Evolutionary conservation across 2,113 vertebrate genomes (phyloP).

Genomic region (Odontesthes bonariensis): DNA sequence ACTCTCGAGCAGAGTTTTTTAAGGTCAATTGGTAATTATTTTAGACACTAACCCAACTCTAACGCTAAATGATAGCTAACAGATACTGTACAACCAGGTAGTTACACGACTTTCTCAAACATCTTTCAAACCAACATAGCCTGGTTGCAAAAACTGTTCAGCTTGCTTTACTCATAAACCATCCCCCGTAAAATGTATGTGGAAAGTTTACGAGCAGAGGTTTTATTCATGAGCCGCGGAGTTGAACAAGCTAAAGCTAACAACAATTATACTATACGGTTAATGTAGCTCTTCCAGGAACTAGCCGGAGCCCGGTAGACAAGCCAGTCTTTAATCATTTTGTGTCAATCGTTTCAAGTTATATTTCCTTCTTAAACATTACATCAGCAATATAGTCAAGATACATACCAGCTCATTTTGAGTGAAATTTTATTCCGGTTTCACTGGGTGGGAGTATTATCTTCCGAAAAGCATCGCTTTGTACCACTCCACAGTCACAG

Average conservation of each 20-base stretch:
- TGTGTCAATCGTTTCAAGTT: not conserved
- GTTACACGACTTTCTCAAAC: conserved; percentile 8
- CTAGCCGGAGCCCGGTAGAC: conserved; percentile 52
- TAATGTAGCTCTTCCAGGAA: conserved; percentile 55
- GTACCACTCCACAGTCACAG: conserved; percentile 41
- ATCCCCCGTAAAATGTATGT: not conserved
- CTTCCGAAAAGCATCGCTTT: conserved; percentile 67
- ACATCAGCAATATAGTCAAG: not conserved
- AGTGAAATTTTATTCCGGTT: conserved; percentile 65
- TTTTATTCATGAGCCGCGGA: not conserved
- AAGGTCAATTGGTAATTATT: not conserved
- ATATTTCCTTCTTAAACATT: not conserved
- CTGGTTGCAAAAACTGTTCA: not conserved
- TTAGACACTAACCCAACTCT: not conserved
- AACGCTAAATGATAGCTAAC: conserved; percentile 12
- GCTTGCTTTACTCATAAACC: not conserved
- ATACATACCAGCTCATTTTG: conserved; percentile 86
- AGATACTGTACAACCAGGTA: conserved; percentile 6
- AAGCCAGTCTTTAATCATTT: not conserved
- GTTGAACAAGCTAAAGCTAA: conserved; percentile 53
- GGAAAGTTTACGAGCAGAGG: not conserved
- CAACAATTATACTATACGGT: conserved; percentile 3
- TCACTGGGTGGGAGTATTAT: conserved; percentile 57
- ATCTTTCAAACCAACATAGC: not conserved
- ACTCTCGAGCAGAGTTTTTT: not conserved